phyloP scores from a whole-genome alignment of 2,888 invertebrate genomes.

The Pardosa pseudoannulata region DNA sequence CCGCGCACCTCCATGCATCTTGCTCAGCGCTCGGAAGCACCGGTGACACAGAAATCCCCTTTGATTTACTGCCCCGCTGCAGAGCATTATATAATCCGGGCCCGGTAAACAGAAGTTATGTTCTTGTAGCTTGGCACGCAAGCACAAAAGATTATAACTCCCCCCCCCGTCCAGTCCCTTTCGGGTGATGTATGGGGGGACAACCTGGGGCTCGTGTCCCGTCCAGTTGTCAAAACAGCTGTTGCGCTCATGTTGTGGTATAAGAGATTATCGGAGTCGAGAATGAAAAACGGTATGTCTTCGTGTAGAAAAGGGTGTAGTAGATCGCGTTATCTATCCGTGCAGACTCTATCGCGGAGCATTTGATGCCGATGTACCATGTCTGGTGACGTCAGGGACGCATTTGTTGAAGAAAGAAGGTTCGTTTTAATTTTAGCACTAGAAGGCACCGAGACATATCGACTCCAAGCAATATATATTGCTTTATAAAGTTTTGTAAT shows the following conservation, averaged over 20 bases:
- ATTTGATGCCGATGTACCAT: too few species aligned
- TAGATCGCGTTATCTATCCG: too few species aligned
- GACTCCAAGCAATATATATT: too few species aligned
- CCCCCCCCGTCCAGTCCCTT: neutral
- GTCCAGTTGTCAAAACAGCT: slow-evolving; percentile 68
- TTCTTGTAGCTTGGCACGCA: slow-evolving; percentile 28
- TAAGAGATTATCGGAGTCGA: neutral
- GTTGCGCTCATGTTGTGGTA: slow-evolving; percentile 30
- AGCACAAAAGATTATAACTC: slow-evolving; percentile 18
- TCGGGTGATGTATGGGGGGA: slow-evolving; percentile 43
- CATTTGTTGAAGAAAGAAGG: too few species aligned
- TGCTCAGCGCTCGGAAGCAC: neutral
- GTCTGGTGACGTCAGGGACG: too few species aligned
- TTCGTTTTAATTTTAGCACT: too few species aligned
- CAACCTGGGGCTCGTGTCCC: neutral
- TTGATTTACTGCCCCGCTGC: neutral
- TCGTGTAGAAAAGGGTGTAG: neutral
- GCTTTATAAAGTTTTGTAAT: too few species aligned
- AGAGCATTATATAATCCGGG: neutral
- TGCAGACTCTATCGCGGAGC: too few species aligned
- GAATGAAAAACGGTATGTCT: neutral
- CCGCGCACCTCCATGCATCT: neutral
- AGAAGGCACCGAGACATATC: too few species aligned
- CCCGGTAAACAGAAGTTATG: slow-evolving; percentile 50
- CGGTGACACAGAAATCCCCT: neutral